Base-by-base conservation (phyloP, 2,888 invertebrate genomes). In the Flexamia atlantica region DNA sequence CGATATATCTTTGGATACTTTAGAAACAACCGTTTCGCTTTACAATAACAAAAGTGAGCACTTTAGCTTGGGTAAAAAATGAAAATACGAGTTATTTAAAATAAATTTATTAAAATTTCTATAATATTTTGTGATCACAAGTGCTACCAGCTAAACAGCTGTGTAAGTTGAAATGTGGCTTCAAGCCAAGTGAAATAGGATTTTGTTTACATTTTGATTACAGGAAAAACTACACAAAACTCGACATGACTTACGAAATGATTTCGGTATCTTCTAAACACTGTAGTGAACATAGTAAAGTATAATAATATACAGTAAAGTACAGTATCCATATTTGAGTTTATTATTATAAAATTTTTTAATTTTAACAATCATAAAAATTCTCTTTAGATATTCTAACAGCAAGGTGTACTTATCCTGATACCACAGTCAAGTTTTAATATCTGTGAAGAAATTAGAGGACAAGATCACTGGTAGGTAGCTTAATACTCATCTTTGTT, bases 41-140 rank as follows among this genome's bases (percentile, higher is more conserved):
- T n/a, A n/a, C n/a, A n/a, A n/a, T n/a, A n/a, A n/a, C n/a, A n/a
- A n/a, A n/a, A n/a, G n/a, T n/a, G n/a, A n/a, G n/a, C n/a, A n/a
- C n/a, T n/a, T n/a, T n/a, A n/a, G n/a, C n/a, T n/a, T n/a, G 36
- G 36, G 9, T 7, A 36, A 9, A 9, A 36, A 36, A 36, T 36
- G 36, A 36, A 4, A 53, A 53, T 3, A 46, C 46, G 9, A 46
- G 4, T 64, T 64, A 64, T 64, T 64, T 64, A 64, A 64, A 64
- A 64, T 64, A 64, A 64, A 64, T 64, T 64, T 64, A 64, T 64
- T 64, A 64, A 64, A 64, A 53, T 53, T 30, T 64, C 64, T 64
- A 64, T 64, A 64, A 64, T 64, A 64, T 64, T 64, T 4, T 23
- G 64, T 64, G 64, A 64, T 64, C 64, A 64, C 64, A 64, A 28